phyloP scores from a whole-genome alignment of 2,797 vertebrate genomes.

The Coranthus polyacanthus region DNA sequence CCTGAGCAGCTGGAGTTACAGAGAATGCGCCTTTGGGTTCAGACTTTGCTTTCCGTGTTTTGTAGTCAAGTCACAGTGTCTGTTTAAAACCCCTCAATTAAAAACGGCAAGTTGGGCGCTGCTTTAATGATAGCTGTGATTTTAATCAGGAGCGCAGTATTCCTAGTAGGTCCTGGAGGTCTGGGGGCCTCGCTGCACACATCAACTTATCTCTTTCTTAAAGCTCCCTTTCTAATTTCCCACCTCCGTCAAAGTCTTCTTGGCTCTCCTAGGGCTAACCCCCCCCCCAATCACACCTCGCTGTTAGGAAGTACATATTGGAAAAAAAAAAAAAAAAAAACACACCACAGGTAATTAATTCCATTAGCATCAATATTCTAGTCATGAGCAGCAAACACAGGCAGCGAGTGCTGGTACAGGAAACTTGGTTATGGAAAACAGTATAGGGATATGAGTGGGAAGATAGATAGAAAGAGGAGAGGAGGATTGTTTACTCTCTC shows the following conservation, averaged over 20 bases:
- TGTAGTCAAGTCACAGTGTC: slow-evolving; percentile 75
- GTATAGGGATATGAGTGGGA: slow-evolving; percentile 61
- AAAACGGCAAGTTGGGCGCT: slow-evolving; percentile 64
- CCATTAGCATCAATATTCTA: slow-evolving; percentile 84
- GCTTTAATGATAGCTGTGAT: slow-evolving; percentile 83
- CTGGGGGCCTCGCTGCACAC: slow-evolving; percentile 77
- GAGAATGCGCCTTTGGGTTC: slow-evolving; percentile 51
- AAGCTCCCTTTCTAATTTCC: slow-evolving; percentile 85
- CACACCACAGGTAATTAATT: slow-evolving; percentile 83
- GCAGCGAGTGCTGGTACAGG: slow-evolving; percentile 55
- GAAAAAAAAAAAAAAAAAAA: slow-evolving; percentile 44
- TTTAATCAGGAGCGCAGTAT: slow-evolving; percentile 83
- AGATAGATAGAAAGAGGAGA: slow-evolving; percentile 46
- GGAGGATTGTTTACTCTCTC: slow-evolving; percentile 72
- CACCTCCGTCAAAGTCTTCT: slow-evolving; percentile 82
- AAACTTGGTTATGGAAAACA: slow-evolving; percentile 66
- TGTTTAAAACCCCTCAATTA: slow-evolving; percentile 79
- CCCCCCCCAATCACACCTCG: slow-evolving; percentile 45
- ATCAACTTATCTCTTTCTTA: slow-evolving; percentile 85
- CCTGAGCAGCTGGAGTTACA: slow-evolving; percentile 55
- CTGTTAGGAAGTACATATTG: slow-evolving; percentile 73
- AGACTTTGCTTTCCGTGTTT: slow-evolving; percentile 50
- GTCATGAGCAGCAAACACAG: slow-evolving; percentile 74
- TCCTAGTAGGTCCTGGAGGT: slow-evolving; percentile 81
- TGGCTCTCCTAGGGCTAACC: slow-evolving; percentile 49